These are phyloP conservation scores for Balanococcus diminutus DNA, from an alignment of 2,888 invertebrate species.

Conservation along the genomic window DNA sequence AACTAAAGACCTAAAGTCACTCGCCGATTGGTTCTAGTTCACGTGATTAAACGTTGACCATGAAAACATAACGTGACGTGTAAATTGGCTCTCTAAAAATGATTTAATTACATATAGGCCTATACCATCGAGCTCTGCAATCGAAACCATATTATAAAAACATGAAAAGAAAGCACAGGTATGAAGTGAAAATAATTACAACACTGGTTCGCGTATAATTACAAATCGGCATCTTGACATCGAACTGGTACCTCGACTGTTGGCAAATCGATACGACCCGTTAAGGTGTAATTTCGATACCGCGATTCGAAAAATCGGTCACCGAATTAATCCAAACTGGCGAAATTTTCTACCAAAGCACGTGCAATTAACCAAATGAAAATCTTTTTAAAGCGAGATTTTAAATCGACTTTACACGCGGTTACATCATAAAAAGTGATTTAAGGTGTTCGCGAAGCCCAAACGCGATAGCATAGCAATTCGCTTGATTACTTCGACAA, in stretches of 20 bases:
- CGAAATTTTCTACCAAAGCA: not conserved
- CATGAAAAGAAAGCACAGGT: not conserved
- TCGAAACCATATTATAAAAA: not conserved
- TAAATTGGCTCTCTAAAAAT: not conserved
- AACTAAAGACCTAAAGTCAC: not conserved
- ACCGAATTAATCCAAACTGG: not conserved
- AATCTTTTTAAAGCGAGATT: not conserved
- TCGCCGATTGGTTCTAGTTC: not conserved
- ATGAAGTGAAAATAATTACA: not conserved
- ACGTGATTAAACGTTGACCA: conserved; percentile 8
- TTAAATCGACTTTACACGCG: conserved; percentile 12
- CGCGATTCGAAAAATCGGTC: not conserved
- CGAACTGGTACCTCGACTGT: not conserved
- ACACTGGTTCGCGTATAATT: conserved; percentile 7
- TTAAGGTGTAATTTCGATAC: not conserved
- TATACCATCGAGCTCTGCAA: not conserved
- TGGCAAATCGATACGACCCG: not conserved
- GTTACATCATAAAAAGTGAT: conserved; percentile 23
- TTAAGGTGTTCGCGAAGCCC: conserved; percentile 8
- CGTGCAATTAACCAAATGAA: conserved; percentile 14
- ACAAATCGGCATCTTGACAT: not conserved
- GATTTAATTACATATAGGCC: not conserved
- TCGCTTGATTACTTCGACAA: conserved; percentile 31
- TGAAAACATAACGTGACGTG: not conserved
- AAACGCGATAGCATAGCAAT: not conserved